A percentile compares a stretch with the other conserved stretches of the same genome.
These are phyloP conservation scores for Homarus gammarus DNA, from an alignment of 2,888 invertebrate species.

Conservation along the genomic window DNA sequence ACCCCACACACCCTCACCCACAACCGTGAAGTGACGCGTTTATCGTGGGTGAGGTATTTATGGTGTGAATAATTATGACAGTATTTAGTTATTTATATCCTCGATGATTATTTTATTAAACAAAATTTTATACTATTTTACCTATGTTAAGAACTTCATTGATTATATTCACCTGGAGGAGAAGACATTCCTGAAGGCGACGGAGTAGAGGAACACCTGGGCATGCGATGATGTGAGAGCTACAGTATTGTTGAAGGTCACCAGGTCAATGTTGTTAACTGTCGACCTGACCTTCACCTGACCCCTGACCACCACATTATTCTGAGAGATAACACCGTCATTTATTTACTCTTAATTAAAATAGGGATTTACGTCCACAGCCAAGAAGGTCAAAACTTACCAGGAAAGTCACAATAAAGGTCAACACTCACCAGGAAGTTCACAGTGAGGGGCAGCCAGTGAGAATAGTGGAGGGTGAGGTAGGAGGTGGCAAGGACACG, in stretches of 20 bases:
- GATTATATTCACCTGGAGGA: neutral
- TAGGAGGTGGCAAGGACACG: constrained; percentile 21
- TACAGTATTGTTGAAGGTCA: neutral
- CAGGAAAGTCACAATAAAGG: no score
- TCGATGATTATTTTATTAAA: no score
- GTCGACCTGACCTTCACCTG: neutral
- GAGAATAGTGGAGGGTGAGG: constrained; percentile 26
- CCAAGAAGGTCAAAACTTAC: no score
- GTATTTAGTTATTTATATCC: no score
- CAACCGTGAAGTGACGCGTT: no score
- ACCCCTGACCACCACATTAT: neutral
- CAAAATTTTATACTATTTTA: no score
- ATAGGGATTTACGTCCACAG: no score
- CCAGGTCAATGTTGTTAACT: neutral
- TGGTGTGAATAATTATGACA: no score
- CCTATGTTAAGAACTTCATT: no score
- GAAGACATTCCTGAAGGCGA: neutral
- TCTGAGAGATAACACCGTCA: neutral
- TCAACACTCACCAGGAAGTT: constrained; percentile 28
- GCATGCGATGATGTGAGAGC: neutral
- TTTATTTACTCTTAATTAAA: no score
- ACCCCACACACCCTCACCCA: no score
- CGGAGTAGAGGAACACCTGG: neutral
- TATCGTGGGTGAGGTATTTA: no score
- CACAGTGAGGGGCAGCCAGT: constrained; percentile 11